These are phyloP conservation scores for Metacarcinus magister DNA, from an alignment of 2,888 invertebrate species.

Conservation along the genomic window DNA sequence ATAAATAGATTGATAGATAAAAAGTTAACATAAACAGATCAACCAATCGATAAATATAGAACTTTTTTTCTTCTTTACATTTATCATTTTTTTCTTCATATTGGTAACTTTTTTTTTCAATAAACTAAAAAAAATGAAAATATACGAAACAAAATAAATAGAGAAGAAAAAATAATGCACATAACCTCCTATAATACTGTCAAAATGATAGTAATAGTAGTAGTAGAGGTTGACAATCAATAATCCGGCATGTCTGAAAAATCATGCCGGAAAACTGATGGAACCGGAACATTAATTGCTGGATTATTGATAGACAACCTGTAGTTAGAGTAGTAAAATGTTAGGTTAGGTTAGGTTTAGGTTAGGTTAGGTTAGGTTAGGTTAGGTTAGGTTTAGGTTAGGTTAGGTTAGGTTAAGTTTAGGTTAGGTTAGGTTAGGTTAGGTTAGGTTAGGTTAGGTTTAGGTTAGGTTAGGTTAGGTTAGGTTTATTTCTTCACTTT, in stretches of 20 bases:
- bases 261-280: no score
- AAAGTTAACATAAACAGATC: not conserved
- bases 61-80: not conserved
- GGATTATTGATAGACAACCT: not conserved
- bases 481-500: not conserved
- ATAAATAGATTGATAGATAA: not conserved
- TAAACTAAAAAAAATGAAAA: not conserved
- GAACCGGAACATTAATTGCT: not conserved
- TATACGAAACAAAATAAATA: not conserved
- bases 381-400: no score
- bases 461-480: no score
- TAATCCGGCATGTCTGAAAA: not conserved
- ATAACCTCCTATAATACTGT: no score
- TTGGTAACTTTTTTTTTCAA: not conserved
- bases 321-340: slow-evolving; percentile 62
- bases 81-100: not conserved
- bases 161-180: not conserved
- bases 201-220: no score
- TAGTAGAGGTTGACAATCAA: no score
- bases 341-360: not conserved
- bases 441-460: no score
- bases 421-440: no score
- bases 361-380: not conserved
- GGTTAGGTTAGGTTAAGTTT: no score
- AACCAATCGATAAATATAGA: not conserved